Percentiles rank a stretch among this genome's conserved stretches.
Evolutionary conservation across 2,113 vertebrate genomes (phyloP).

Genomic region (Calidris pugnax): DNA sequence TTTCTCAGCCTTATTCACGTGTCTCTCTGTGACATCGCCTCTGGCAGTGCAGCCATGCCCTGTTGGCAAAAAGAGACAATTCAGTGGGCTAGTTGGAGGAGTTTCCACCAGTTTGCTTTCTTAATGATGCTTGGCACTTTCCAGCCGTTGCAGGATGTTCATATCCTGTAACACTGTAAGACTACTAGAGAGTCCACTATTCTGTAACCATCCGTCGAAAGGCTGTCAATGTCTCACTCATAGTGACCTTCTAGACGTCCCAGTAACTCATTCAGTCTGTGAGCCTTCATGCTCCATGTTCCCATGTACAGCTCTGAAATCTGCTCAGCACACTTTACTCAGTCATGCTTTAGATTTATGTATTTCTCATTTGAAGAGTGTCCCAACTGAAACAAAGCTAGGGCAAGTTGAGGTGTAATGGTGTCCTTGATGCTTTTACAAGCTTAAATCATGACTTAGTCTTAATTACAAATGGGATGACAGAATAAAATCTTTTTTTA

Average conservation of each 20-base stretch:
- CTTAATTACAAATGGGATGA: neutral
- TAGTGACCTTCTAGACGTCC: neutral
- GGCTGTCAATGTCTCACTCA: neutral
- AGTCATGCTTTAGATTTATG: neutral
- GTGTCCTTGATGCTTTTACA: neutral
- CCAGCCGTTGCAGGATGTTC: neutral
- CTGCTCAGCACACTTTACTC: neutral
- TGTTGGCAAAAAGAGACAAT: neutral
- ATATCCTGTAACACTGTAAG: neutral
- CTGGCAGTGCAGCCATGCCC: neutral
- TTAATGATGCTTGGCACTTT: neutral
- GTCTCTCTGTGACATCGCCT: neutral
- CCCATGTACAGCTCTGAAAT: neutral
- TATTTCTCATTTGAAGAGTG: neutral
- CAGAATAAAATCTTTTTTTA: neutral
- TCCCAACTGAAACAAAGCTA: neutral
- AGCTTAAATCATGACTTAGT: neutral
- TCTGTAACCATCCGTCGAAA: neutral
- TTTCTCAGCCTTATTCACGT: neutral
- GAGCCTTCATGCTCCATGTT: neutral
- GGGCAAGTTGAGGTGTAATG: neutral
- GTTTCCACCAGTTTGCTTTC: neutral
- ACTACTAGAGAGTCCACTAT: neutral
- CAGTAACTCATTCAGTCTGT: neutral
- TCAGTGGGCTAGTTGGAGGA: neutral